Evolutionary conservation across 1,140 invertebrate genomes (phyloP).

Genomic region (Platorchestia sp.): DNA sequence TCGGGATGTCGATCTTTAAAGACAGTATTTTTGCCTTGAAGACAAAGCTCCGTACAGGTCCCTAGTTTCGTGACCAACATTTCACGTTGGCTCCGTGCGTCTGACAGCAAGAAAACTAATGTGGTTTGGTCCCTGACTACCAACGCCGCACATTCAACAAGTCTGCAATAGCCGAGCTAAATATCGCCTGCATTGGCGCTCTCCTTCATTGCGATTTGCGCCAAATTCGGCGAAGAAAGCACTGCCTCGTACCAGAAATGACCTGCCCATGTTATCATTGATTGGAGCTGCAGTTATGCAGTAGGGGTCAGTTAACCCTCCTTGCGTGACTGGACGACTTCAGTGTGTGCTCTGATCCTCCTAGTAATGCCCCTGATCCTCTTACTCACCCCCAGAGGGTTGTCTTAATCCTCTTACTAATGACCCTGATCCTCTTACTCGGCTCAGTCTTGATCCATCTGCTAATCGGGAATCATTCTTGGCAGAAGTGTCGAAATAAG

Average conservation of each 20-base stretch:
- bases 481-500: background rate
- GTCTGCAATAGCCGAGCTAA: background rate
- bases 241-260: background rate
- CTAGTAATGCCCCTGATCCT: background rate
- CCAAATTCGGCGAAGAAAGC: background rate
- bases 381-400: background rate
- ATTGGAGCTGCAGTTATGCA: background rate
- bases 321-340: background rate
- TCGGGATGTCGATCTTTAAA: too few relatives aligned
- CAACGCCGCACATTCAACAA: background rate
- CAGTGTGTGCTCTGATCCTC: background rate
- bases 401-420: background rate
- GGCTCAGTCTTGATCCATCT: too few relatives aligned
- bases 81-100: too few relatives aligned
- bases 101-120: background rate
- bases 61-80: too few relatives aligned
- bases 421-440: too few relatives aligned
- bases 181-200: background rate
- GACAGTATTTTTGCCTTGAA: background rate
- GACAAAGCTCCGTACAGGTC: background rate
- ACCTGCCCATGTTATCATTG: slow-evolving; percentile 7
- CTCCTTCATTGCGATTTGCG: too few relatives aligned
- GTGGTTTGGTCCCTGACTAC: background rate
- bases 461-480: background rate
- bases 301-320: background rate